Base-by-base conservation (phyloP, 2,888 invertebrate genomes). In the Heterodera filipjevi region DNA sequence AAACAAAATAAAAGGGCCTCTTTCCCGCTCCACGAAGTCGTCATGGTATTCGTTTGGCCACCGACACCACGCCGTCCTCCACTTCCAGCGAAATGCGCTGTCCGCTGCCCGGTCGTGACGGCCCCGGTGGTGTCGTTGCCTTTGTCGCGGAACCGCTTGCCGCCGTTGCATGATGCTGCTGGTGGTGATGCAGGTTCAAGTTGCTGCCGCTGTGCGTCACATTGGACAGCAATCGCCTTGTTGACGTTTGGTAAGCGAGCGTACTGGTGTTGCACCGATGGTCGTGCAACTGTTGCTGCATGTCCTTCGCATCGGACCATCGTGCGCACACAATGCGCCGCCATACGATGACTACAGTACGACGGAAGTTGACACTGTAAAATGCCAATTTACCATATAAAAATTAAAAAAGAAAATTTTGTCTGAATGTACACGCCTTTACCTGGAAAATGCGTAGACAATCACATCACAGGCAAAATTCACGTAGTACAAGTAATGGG, bases 401-500 rank as follows among this genome's bases (percentile, higher is more conserved):
- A 49, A 12, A 49, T 14, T 10, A 59, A n/a, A 22, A 59, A 59
- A 16, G 19, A 49, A 14, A 49, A 6, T 5, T 49, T 49, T 49
- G 49, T 19, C n/a, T n/a, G n/a, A n/a, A n/a, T n/a, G n/a, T n/a
- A n/a, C n/a, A n/a, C n/a, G n/a, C n/a, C 2, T 22, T 2, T 33
- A 87, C 87, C 87, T 87, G 39, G 88, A 88, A 74, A 88, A 88
- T 3, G 88, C 88, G 75, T 88, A 88, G 19, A 88, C 88, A 44
- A 89, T 77, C 27, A 88, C 86, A 81, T 88, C 88, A 74, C 85
- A 84, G 44, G 87, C 86, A 59, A 88, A 86, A 79, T 87, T 89
- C 71, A 87, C 76, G 76, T 89, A 88, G 80, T 89, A 89, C 74
- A 88, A 79, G 80, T 89, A 88, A 73, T 88, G 88, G 22, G 88